Conservation (phyloP, 2,888 invertebrate genomes). For the Protodeltote pygarga region DNA sequence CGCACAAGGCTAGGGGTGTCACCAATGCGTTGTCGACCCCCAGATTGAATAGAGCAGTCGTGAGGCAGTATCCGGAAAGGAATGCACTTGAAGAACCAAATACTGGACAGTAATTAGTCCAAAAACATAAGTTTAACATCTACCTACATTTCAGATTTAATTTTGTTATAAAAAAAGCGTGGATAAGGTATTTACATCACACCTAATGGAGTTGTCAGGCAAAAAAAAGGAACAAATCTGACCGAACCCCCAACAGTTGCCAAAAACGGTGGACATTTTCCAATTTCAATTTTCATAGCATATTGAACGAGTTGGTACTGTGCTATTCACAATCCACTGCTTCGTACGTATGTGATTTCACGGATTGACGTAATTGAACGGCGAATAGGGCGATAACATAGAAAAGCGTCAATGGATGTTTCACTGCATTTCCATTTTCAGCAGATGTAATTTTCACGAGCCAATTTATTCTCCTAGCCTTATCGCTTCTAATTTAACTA, state of each 20-base stretch:
- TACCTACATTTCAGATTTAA: no score
- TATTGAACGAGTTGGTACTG: slow-evolving; percentile 14
- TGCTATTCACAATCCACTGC: slow-evolving; percentile 19
- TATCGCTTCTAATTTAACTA: no score
- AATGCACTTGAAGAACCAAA: no score
- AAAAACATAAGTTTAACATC: no score
- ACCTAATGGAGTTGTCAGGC: slow-evolving; percentile 9
- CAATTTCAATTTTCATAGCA: slow-evolving; percentile 36
- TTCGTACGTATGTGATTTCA: slow-evolving; percentile 21
- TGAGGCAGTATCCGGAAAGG: no score
- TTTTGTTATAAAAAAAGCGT: neutral
- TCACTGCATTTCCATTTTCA: neutral
- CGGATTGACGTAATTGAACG: slow-evolving; percentile 30
- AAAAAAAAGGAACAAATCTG: slow-evolving; percentile 2
- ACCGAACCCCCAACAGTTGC: slow-evolving; percentile 22
- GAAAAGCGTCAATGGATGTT: slow-evolving; percentile 11
- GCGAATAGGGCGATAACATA: slow-evolving; percentile 6
- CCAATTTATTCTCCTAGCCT: no score
- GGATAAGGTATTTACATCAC: neutral
- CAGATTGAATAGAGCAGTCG: no score
- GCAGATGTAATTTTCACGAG: no score
- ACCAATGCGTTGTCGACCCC: no score
- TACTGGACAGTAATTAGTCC: no score
- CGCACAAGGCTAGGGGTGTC: no score
- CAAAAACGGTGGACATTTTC: slow-evolving; percentile 31